Percentiles rank a stretch among this genome's conserved stretches.
These are phyloP conservation scores for Yponomeuta evonymella DNA, from an alignment of 2,888 invertebrate species.

Conservation along the genomic window DNA sequence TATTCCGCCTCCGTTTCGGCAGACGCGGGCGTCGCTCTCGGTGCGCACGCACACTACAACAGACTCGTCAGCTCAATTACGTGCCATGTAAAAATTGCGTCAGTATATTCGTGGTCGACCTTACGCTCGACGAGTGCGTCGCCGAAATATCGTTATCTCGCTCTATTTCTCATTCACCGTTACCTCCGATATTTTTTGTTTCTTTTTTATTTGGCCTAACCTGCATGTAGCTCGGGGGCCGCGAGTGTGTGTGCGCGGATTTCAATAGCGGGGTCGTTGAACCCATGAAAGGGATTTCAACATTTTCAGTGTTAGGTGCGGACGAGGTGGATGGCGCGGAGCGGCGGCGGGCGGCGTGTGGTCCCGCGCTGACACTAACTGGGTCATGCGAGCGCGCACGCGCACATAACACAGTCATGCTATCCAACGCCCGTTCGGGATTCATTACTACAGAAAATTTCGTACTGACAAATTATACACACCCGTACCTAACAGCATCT, in stretches of 20 bases:
- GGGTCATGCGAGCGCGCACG: constrained; percentile 64
- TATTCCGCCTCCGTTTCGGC: constrained; percentile 75
- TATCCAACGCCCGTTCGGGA: constrained; percentile 18
- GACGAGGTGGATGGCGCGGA: constrained; percentile 29
- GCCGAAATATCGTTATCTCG: constrained; percentile 73
- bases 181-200: constrained; percentile 60
- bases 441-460: not conserved
- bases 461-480: not conserved
- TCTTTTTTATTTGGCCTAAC: constrained; percentile 52
- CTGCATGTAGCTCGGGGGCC: constrained; percentile 50
- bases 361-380: constrained; percentile 55
- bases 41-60: constrained; percentile 71
- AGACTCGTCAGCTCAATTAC: constrained; percentile 65
- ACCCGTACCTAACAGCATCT: not conserved
- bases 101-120: constrained; percentile 73
- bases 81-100: constrained; percentile 75
- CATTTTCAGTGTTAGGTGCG: constrained; percentile 54
- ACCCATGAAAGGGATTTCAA: constrained; percentile 68
- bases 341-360: constrained; percentile 31
- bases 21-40: constrained; percentile 75
- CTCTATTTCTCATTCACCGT: constrained; percentile 66
- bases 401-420: constrained; percentile 32
- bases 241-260: constrained; percentile 71
- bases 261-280: constrained; percentile 73
- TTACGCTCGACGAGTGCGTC: constrained; percentile 56